Percentiles rank a stretch among this genome's conserved stretches.
Evolutionary conservation across 2,888 invertebrate species (phyloP).

Genomic region (Lycaena phlaeas): DNA sequence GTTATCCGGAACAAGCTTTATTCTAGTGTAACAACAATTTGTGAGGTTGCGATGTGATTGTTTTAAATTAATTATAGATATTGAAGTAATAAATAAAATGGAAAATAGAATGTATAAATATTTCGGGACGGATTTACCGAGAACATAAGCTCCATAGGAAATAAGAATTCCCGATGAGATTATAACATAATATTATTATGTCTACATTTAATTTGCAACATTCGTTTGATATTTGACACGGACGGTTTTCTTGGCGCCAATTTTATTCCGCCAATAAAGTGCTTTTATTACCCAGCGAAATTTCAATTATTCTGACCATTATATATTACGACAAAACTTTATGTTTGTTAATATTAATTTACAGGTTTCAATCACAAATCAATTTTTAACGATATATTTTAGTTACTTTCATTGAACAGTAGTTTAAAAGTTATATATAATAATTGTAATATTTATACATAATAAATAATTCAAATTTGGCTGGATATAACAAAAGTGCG

Average conservation of each 20-base stretch:
- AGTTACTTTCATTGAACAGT: too few species aligned
- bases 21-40: constrained; percentile 50
- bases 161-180: constrained; percentile 3
- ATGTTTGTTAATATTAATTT: too few species aligned
- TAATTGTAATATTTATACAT: too few species aligned
- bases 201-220: not conserved
- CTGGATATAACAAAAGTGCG: too few species aligned
- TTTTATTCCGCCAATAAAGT: not conserved
- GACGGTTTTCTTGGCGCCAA: not conserved
- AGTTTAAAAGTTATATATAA: too few species aligned
- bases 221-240: not conserved
- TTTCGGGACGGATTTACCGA: not conserved
- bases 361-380: too few species aligned
- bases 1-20: constrained; percentile 65
- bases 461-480: too few species aligned
- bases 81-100: constrained; percentile 9
- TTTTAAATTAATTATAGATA: constrained; percentile 16
- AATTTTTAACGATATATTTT: too few species aligned
- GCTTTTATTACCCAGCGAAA: not conserved
- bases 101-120: constrained; percentile 3
- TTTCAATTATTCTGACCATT: not conserved
- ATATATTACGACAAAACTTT: too few species aligned
- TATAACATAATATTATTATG: not conserved
- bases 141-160: constrained; percentile 4
- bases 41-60: constrained; percentile 33